Evolutionary conservation across 1,140 invertebrate genomes (phyloP), one percentile per base, ranked within the genome.

Genomic region (Zaprionus tsacasi): DNA sequence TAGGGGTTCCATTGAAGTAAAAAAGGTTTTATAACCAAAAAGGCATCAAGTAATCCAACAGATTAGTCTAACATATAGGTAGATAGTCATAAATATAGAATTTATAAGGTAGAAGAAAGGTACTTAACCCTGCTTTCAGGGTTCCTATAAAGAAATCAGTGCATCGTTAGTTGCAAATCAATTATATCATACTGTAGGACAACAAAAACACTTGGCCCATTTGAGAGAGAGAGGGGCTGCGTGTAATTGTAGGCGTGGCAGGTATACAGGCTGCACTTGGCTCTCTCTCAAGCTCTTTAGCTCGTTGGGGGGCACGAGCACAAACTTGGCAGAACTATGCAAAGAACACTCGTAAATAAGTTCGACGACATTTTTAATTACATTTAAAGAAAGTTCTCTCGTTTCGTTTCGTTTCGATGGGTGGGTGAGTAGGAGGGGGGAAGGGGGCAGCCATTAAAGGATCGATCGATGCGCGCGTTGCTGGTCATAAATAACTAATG

Each of bases 291-390:
- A 40, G 54, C 35, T 43, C 25, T 50, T 57, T 35, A 61, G 13
- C 30, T 43, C 40, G 40, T 15, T 45, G 6, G 40, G 40, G 21
- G 25, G 25, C 27, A 21, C 21, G 30, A 61, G 50, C 33, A 25
- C 58, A 65, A 70, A 73, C 63, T 86, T 87, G 73, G 64, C 67
- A 35, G 21, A 87, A 88, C 77, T 81, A 81, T 83, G 70, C 74
- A 76, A 78, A 81, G 70, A 89, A 88, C 61, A 78, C 77, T 89
- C 82, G 83, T 88, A 88, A 88, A 88, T 88, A 88, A 88, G 83
- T 88, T 88, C 83, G 74, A 83, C 85, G 83, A 89, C 85, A 88
- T 89, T 88, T 88, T 89, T 88, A 89, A 88, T 88, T 88, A 83
- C 83, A 87, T 83, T 89, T 88, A 72, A 81, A 60, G 74, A 81